A percentile compares a stretch with the other conserved stretches of the same genome.
These are phyloP conservation scores for Spea multiplicata DNA, from an alignment of 2,113 vertebrate species.

Conservation along the genomic window DNA sequence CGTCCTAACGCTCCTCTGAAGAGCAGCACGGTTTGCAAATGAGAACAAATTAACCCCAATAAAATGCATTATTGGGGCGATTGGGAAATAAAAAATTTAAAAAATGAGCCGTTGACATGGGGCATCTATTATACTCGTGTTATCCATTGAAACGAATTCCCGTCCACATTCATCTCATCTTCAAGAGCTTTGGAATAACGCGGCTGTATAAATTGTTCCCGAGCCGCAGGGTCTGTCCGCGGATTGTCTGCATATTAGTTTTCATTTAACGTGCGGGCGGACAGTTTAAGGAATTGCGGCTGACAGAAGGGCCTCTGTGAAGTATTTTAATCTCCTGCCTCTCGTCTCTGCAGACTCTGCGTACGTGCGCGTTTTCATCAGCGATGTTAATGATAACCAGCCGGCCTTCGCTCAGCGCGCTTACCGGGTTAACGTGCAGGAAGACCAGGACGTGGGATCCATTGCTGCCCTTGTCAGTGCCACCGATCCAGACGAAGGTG, in stretches of 20 bases:
- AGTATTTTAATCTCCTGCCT: conserved; percentile 56
- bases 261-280: conserved; percentile 59
- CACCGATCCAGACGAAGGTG: conserved; percentile 83
- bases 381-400: conserved; percentile 86
- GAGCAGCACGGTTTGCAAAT: background rate
- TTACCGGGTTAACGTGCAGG: conserved; percentile 77
- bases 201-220: conserved; percentile 54
- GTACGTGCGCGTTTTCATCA: conserved; percentile 75
- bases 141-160: conserved; percentile 62
- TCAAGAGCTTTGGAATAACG: conserved; percentile 56
- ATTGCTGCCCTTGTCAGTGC: conserved; percentile 76
- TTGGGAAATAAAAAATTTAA: conserved; percentile 47
- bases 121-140: conserved; percentile 66
- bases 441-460: conserved; percentile 79
- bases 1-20: background rate
- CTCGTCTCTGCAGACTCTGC: conserved; percentile 71
- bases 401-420: conserved; percentile 70
- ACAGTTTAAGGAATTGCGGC: conserved; percentile 57
- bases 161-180: conserved; percentile 68
- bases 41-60: conserved; percentile 18
- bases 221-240: conserved; percentile 60
- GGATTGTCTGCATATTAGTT: conserved; percentile 62
- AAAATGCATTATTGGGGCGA: conserved; percentile 37
- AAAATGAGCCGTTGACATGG: conserved; percentile 50
- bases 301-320: conserved; percentile 68